These are phyloP conservation scores for Wiebesia pumilae DNA, from an alignment of 1,140 invertebrate species.

Conservation along the genomic window DNA sequence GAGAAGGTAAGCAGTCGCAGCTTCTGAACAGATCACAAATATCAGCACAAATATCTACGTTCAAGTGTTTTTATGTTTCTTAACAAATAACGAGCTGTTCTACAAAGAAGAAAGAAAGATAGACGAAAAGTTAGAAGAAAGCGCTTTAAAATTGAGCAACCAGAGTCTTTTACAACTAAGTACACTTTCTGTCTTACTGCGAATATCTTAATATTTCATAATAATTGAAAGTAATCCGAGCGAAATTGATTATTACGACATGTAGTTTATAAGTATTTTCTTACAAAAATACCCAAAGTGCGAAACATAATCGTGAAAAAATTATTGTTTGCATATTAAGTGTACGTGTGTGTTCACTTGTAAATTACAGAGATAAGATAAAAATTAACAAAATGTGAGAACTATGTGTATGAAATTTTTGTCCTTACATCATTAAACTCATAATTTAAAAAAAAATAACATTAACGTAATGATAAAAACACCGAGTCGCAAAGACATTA, in stretches of 20 bases:
- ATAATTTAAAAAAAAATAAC: not conserved
- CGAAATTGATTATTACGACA: not conserved
- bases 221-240: not conserved
- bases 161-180: too few relatives aligned
- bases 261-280: not conserved
- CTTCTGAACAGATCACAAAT: too few relatives aligned
- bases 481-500: not conserved
- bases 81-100: not conserved
- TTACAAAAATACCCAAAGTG: not conserved
- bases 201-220: not conserved
- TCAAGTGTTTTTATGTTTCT: not conserved
- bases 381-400: not conserved
- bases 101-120: not conserved
- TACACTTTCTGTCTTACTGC: too few relatives aligned
- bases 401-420: not conserved
- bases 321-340: too few relatives aligned
- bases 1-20: too few relatives aligned
- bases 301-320: too few relatives aligned
- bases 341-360: too few relatives aligned
- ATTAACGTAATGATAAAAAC: not conserved
- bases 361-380: too few relatives aligned
- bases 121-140: too few relatives aligned
- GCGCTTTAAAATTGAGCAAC: too few relatives aligned
- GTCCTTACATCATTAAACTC: not conserved
- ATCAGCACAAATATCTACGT: too few relatives aligned